Percentiles rank a stretch among this genome's conserved stretches.
Evolutionary conservation across 2,113 vertebrate species (phyloP).

Genomic region (Alouatta palliata): DNA sequence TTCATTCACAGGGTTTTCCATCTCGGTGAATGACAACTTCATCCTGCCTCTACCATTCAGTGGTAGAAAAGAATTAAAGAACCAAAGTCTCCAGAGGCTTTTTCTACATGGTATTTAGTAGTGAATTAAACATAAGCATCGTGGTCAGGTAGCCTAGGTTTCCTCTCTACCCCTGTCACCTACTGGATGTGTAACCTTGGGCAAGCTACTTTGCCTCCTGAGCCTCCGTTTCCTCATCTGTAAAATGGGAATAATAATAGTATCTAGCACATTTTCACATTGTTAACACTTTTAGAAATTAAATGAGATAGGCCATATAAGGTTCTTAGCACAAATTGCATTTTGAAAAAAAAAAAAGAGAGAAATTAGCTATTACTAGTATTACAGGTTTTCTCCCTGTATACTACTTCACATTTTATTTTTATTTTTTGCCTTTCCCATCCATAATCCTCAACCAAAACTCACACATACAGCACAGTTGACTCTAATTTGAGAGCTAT

Average conservation of each 20-base stretch:
- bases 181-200: neutral
- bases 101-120: neutral
- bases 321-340: neutral
- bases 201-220: neutral
- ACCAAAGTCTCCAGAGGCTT: neutral
- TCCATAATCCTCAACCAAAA: neutral
- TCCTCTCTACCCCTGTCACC: neutral
- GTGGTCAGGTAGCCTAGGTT: fast-evolving
- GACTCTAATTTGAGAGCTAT: neutral
- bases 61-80: fast-evolving
- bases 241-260: neutral
- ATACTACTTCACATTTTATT: neutral
- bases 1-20: neutral
- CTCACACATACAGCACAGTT: neutral
- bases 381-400: neutral
- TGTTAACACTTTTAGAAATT: neutral
- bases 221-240: neutral
- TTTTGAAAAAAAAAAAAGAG: neutral
- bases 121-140: neutral
- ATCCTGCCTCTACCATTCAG: fast-evolving
- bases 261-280: neutral
- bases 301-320: neutral
- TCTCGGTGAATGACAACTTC: fast-evolving
- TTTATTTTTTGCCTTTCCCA: neutral
- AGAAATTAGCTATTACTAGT: neutral